Conservation (phyloP, 2,888 invertebrate genomes). For the Cerceris rybyensis region DNA sequence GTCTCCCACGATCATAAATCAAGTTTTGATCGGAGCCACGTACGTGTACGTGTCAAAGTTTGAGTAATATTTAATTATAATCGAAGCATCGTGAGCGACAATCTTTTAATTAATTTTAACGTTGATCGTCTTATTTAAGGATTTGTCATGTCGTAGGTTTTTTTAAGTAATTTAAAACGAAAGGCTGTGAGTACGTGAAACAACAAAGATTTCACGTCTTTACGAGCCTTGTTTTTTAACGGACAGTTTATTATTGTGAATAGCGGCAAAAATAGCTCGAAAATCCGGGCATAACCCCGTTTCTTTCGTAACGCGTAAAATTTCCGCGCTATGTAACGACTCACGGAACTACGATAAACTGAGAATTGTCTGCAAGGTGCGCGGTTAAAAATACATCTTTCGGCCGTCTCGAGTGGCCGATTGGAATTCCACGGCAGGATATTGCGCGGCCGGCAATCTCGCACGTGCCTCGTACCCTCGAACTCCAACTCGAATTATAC, state of each 20-base stretch:
- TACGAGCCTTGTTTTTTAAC: no score
- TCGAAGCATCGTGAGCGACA: background rate
- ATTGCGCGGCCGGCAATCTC: conserved; percentile 48
- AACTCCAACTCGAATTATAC: background rate
- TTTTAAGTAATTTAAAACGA: no score
- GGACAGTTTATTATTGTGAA: no score
- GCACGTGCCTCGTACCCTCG: conserved; percentile 21
- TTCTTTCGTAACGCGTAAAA: background rate
- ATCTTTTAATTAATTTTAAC: no score
- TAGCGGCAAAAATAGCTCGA: no score
- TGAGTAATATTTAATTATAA: no score
- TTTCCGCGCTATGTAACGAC: background rate
- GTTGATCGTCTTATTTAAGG: no score
- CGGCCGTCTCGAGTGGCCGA: conserved; percentile 6
- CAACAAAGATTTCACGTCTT: no score
- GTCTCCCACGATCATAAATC: background rate
- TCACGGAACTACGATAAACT: conserved; percentile 3
- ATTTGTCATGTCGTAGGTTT: no score
- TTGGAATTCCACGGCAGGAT: conserved; percentile 41
- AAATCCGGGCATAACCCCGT: no score
- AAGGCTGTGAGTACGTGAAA: no score
- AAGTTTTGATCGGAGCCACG: background rate
- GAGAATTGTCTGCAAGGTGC: background rate
- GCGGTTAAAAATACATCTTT: conserved; percentile 44
- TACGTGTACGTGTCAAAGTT: background rate